Base-by-base conservation (phyloP, 2,113 vertebrate genomes). In the Phrynosoma blainvillii region DNA sequence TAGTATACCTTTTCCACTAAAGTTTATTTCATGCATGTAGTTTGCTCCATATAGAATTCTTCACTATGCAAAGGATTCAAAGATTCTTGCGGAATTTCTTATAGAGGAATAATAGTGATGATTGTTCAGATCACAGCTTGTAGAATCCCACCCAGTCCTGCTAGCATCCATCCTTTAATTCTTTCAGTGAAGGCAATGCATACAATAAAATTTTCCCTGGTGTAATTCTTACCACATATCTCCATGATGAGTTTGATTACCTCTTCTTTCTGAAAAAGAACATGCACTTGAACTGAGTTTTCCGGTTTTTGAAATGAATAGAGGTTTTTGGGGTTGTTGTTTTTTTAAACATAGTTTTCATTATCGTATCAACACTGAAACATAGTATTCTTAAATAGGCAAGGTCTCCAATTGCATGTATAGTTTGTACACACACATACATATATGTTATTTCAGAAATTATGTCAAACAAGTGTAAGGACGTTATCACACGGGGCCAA, bases 241-340 rank as follows among this genome's bases (percentile, higher is more conserved):
- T 98, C 97, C 81, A 89, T 94, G 89, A 98, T 98, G 89, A 99
- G 96, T 92, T 93, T 97, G 93, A 98, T 97, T 90, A 98, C 95
- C 21, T 98, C 97, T 95, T 98, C 98, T 96, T 92, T 98, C 98
- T 98, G 95, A 42, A 94, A 92, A 92, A 91, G 25, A 52, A 79
- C 42, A 54, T 40, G 70, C 79, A 65, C 85, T 86, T 84, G 85
- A 84, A 4, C 12, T 42, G 2, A 71, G 12, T 66, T 52, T 86
- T 90, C 36, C 3, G 66, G 20, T 76, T 74, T 74, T 74, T 27
- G 52, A 40, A 78, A 25, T 87, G 30, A 84, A 18, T 36, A 36
- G 56, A 16, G 36, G 36, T 36, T 36, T 36, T 36, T 36, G 36
- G 36, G 36, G 36, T 36, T 36, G 36, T 11, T n/a, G n/a, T 12